Base-by-base conservation (phyloP, 2,797 vertebrate species). In the Sphenopsis melanotis region DNA sequence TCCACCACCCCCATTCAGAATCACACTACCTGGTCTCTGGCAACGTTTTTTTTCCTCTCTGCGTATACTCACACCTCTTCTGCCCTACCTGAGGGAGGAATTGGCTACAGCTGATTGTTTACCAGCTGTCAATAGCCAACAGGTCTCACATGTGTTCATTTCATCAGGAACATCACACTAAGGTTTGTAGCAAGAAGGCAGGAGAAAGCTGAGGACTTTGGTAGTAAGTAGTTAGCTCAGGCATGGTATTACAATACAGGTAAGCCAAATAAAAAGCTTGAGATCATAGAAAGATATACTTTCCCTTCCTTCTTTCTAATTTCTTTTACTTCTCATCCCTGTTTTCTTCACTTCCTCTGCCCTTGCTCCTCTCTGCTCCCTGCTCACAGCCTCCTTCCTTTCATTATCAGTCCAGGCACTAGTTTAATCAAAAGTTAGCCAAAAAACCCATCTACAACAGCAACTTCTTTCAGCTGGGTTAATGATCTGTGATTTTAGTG, bases 1-100 rank as follows among this genome's bases (percentile, higher is more conserved):
- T 63, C 22, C 14, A 19, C 9, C 17, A 61, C 6, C 20, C 42
- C 42, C 9, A 39, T 18, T 34, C 37, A 57, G 13, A 39, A 9
- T 42, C 8, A 16, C 1, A 1, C 27, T 44, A 30, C 15, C 26
- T 34, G 2, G 3, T 5, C 0, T 5, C 32, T 66, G 20, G 1
- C 42, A 19, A 6, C 12, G 19, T 42, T 41, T 8, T 49, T 53
- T 59, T 12, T 49, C 21, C 36, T 59, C 36, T 70, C 30, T 37
- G 1, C 0, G 0, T 64, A 32, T 3, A 37, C 32, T 42, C 19
- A 41, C 29, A 42, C n/a, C 8, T 20, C 20, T 61, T 57, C 8
- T 9, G 13, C 7, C 4, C 27, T 11, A 6, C 65, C 34, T 66
- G n/a, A 89, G 57, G 34, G 15, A 70, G 22, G 27, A 80, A 85